Evolutionary conservation across 53 echinoderm and acorn worm genomes (phyloP).

Genomic region (Astropecten irregularis): DNA sequence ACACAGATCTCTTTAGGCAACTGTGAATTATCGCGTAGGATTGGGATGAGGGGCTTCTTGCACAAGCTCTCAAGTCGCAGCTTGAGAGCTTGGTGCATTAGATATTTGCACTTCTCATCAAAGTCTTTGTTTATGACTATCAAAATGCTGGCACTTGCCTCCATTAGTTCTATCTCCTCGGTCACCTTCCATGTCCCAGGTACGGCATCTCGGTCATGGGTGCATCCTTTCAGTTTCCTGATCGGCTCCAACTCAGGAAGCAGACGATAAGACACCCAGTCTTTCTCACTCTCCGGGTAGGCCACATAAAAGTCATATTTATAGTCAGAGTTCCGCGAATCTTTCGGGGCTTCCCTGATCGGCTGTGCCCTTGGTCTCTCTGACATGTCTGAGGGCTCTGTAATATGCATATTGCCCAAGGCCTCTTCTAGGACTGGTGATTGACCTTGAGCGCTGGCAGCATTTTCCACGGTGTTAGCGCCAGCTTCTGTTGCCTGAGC

Average conservation of each 20-base stretch:
- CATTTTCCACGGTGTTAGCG: too few species aligned
- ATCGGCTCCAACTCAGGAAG: too few species aligned
- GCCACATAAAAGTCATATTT: constrained; percentile 34
- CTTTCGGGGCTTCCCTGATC: too few species aligned
- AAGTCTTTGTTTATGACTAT: too few species aligned
- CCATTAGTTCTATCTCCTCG: neutral
- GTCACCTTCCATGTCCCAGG: neutral
- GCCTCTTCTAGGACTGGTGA: too few species aligned
- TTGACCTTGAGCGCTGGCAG: too few species aligned
- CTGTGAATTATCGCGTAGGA: constrained; percentile 2
- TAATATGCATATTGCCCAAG: neutral
- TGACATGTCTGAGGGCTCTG: constrained; percentile 7
- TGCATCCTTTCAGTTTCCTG: too few species aligned
- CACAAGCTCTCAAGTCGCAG: neutral
- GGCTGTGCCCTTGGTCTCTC: too few species aligned
- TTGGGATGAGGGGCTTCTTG: constrained; percentile 4
- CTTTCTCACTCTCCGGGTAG: too few species aligned
- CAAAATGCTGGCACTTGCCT: too few species aligned
- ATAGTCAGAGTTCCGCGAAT: constrained; percentile 2
- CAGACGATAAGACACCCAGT: too few species aligned
- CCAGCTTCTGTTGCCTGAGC: too few species aligned
- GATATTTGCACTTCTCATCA: neutral
- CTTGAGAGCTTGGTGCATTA: neutral
- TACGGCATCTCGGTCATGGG: neutral
- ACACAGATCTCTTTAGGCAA: neutral